phyloP scores from a whole-genome alignment of 2,888 invertebrate species.

The Glaucopsyche alexis region DNA sequence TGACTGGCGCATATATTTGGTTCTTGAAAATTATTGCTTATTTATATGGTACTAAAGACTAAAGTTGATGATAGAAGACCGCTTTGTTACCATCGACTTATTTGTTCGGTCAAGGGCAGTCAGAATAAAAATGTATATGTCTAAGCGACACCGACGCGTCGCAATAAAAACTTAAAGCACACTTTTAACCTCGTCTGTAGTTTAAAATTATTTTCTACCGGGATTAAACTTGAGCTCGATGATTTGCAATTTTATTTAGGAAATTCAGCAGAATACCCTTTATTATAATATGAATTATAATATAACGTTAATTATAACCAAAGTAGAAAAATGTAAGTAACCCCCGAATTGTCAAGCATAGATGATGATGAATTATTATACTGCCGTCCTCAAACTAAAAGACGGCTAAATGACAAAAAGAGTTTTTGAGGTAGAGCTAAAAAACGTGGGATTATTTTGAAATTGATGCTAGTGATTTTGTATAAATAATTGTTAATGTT shows the following conservation, averaged over 20 bases:
- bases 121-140: not conserved
- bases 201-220: not conserved
- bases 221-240: not conserved
- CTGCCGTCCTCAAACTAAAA: no score
- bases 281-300: no score
- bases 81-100: constrained; percentile 8
- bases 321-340: not conserved
- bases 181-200: not conserved
- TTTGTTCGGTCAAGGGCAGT: constrained; percentile 27
- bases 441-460: no score
- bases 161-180: constrained; percentile 13
- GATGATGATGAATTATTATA: no score
- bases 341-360: no score
- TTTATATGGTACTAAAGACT: not conserved
- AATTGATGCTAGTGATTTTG: no score
- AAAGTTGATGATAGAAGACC: not conserved
- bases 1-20: not conserved
- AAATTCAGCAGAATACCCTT: constrained; percentile 5
- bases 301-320: no score
- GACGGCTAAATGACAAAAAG: no score
- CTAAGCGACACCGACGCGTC: constrained; percentile 21
- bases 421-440: no score
- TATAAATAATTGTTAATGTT: no score
- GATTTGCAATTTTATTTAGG: not conserved
- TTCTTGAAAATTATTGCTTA: not conserved